A percentile compares a stretch with the other conserved stretches of the same genome.
Conservation (phyloP, 2,113 vertebrate species). For the Fregata magnificens region DNA sequence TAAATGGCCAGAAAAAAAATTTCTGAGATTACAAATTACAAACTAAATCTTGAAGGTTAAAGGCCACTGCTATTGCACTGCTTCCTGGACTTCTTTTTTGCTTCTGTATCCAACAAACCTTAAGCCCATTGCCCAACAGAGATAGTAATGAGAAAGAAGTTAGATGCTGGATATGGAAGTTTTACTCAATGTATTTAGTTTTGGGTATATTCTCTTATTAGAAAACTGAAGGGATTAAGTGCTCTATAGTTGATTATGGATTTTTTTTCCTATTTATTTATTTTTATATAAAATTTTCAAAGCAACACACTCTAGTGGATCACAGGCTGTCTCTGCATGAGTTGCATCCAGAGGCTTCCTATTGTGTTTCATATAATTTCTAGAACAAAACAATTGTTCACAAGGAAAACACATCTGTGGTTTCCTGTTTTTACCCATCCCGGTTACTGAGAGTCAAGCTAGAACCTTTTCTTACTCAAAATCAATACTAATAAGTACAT, state of each 20-base stretch:
- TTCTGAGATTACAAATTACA: not conserved
- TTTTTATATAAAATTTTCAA: not conserved
- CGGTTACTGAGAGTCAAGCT: not conserved
- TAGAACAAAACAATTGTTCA: not conserved
- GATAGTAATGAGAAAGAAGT: not conserved
- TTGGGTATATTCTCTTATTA: not conserved
- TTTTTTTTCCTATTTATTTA: not conserved
- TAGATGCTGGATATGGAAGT: not conserved
- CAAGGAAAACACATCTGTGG: not conserved
- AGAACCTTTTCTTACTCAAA: not conserved
- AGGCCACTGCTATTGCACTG: not conserved
- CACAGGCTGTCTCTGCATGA: not conserved
- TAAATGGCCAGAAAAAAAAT: not conserved
- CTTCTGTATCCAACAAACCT: not conserved
- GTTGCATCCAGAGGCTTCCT: not conserved
- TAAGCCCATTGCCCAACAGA: accelerated
- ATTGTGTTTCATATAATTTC: not conserved
- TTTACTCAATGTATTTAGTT: not conserved
- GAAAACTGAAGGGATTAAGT: not conserved
- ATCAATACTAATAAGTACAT: not conserved
- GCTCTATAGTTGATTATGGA: not conserved
- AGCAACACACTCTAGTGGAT: not conserved
- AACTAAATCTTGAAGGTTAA: not conserved
- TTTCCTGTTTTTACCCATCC: not conserved
- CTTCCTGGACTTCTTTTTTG: not conserved